Conservation (phyloP, 2,888 invertebrate genomes). For the Conchocele bisecta region DNA sequence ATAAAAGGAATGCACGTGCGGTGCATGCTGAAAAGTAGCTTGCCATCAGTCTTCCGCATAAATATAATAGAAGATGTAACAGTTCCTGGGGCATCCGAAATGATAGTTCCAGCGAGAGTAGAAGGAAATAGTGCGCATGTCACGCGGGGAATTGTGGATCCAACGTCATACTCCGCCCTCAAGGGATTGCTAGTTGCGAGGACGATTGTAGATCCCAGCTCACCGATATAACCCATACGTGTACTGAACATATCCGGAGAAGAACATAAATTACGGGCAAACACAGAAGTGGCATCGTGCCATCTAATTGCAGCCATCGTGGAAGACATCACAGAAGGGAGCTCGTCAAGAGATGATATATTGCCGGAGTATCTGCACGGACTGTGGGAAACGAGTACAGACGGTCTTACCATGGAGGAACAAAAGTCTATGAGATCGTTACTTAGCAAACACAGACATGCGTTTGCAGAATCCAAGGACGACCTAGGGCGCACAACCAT, state of each 20-base stretch:
- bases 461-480: conserved; percentile 10
- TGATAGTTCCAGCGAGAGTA: too few species aligned
- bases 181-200: conserved; percentile 18
- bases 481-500: conserved; percentile 20
- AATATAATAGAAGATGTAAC: too few species aligned
- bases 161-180: too few species aligned
- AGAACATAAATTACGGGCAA: not conserved
- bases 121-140: too few species aligned
- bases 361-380: conserved; percentile 19
- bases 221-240: conserved; percentile 1
- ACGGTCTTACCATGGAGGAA: conserved; percentile 2
- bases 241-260: conserved; percentile 15
- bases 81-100: too few species aligned
- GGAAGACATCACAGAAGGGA: too few species aligned
- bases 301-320: not conserved
- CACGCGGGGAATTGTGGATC: too few species aligned
- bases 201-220: not conserved
- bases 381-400: not conserved
- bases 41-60: too few species aligned
- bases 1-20: too few species aligned
- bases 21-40: too few species aligned
- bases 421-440: conserved; percentile 5
- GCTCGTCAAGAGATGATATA: too few species aligned
- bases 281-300: conserved; percentile 7
- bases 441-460: conserved; percentile 2